Evolutionary conservation across 1,140 invertebrate species (phyloP), one percentile per base, ranked within the genome.

Genomic region (Sycophaga agraensis): DNA sequence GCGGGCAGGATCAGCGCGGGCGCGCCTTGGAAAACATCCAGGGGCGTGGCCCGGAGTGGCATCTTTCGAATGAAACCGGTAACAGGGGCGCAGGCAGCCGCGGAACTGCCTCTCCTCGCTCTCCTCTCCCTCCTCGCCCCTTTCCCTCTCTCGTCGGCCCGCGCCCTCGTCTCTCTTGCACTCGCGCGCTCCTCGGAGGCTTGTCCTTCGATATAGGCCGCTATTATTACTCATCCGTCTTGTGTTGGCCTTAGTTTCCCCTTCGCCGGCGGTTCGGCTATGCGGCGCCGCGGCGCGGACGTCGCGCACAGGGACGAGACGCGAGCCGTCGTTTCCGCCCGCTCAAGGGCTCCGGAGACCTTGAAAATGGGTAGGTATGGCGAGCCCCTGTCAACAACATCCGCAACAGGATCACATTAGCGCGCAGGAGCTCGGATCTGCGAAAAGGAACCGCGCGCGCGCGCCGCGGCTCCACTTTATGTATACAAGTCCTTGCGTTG

Each of bases 1-100:
- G 31, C 35, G 22, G 56, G 57, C 57, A 39, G 31, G 21, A 46
- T 57, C 31, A 48, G 34, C 57, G 40, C 39, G 63, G 49, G 61
- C 64, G 58, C 39, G 53, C 66, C 42, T 64, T 39, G 12, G 59
- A 43, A 62, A 62, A 62, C 51, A 51, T 58, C 28, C 70, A 76
- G 71, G 75, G 78, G 77, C 77, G 78, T 80, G 76, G 77, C 70
- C 66, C 73, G 70, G 74, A 69, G 77, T 78, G 75, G 74, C 77
- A 80, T 79, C 76, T 80, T 79, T 75, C 65, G 72, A 76, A 76
- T 74, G 73, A 77, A 76, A 73, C 68, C 48, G 51, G 39, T 72
- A 80, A 59, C 74, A 80, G 78, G 77, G 68, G 63, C 78, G 48
- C 72, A 80, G 66, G 64, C 59, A 40, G 61, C 54, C 60, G 62